phyloP scores from a whole-genome alignment of 2,113 vertebrate genomes.

The Vidua macroura region DNA sequence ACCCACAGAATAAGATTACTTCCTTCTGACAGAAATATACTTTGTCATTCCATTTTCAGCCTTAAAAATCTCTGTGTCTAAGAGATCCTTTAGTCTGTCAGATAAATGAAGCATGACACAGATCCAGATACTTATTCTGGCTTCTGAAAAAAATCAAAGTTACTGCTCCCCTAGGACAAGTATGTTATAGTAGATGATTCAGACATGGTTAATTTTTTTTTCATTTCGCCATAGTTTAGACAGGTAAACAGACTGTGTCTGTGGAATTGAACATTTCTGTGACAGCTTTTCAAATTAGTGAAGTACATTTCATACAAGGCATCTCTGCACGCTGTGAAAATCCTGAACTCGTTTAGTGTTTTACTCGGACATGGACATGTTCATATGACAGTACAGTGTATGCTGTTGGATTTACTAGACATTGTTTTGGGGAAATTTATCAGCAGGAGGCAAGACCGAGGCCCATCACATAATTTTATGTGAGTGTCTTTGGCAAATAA shows the following conservation, averaged over 20 bases:
- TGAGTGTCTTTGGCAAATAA: neutral
- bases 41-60: slow-evolving; percentile 2
- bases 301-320: neutral
- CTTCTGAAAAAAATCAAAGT: slow-evolving; percentile 15
- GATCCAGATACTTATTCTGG: neutral
- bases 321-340: neutral
- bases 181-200: slow-evolving; percentile 13
- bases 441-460: neutral
- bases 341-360: neutral
- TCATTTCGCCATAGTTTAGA: neutral
- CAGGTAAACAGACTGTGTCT: slow-evolving; percentile 37
- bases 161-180: neutral
- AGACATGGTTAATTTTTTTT: neutral
- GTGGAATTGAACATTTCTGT: neutral
- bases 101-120: neutral
- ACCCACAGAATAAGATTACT: neutral
- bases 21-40: neutral
- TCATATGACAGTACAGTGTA: neutral
- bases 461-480: neutral
- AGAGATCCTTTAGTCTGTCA: neutral
- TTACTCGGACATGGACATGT: neutral
- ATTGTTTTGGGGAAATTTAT: neutral
- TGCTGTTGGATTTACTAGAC: neutral
- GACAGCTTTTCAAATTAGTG: slow-evolving; percentile 34
- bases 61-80: neutral